Percentiles rank a stretch among this genome's conserved stretches.
Evolutionary conservation across 2,797 vertebrate species (phyloP).

Genomic region (Siniperca obscura): DNA sequence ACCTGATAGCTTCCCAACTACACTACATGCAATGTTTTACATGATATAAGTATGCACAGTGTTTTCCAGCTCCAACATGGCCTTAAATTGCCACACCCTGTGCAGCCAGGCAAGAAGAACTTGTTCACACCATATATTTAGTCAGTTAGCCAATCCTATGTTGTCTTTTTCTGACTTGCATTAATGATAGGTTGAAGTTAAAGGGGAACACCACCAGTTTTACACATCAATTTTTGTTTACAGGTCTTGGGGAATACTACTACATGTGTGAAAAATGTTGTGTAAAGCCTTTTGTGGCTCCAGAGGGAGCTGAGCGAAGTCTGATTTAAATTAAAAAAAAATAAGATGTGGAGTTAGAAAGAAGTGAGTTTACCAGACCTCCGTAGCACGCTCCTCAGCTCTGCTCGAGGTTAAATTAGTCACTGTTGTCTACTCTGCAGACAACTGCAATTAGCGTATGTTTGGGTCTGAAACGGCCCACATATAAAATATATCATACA

Average conservation of each 20-base stretch:
- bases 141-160: not conserved
- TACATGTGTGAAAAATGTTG: not conserved
- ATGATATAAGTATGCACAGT: not conserved
- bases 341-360: no score
- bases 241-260: not conserved
- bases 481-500: no score
- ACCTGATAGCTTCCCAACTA: not conserved
- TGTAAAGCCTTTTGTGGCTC: not conserved
- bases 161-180: not conserved
- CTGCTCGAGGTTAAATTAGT: no score
- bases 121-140: not conserved
- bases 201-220: conserved; percentile 14
- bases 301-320: not conserved
- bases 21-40: not conserved
- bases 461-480: no score
- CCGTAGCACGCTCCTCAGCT: no score
- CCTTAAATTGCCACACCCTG: not conserved
- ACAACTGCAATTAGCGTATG: no score
- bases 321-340: no score
- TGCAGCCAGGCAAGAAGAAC: not conserved
- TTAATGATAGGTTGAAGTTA: conserved; percentile 20
- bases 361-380: no score
- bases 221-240: not conserved
- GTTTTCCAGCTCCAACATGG: not conserved
- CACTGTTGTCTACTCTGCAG: no score